phyloP scores from a whole-genome alignment of 2,888 invertebrate species.

The Scrobipalpa costella region DNA sequence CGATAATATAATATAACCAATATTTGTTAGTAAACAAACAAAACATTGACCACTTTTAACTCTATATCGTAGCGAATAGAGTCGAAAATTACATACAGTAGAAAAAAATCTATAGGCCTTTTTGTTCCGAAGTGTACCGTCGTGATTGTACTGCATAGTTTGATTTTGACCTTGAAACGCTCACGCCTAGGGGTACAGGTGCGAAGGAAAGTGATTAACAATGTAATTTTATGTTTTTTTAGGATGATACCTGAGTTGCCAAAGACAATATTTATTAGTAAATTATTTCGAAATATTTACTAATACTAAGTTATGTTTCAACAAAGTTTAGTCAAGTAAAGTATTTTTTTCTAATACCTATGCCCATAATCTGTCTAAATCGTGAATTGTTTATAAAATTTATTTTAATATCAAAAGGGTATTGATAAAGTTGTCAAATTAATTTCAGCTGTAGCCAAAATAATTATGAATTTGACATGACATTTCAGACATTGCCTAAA shows the following conservation, averaged over 20 bases:
- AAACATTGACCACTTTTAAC: background rate
- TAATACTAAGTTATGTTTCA: too few relatives aligned
- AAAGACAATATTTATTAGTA: too few relatives aligned
- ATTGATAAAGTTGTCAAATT: too few relatives aligned
- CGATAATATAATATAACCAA: conserved; percentile 33
- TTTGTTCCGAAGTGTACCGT: conserved; percentile 39
- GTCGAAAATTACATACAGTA: conserved; percentile 27
- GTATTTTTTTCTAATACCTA: too few relatives aligned
- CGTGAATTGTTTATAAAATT: too few relatives aligned
- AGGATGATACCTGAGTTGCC: conserved; percentile 4
- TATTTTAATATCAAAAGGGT: too few relatives aligned
- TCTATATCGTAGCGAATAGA: conserved; percentile 4
- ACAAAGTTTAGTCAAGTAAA: too few relatives aligned
- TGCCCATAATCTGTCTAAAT: too few relatives aligned
- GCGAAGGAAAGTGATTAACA: conserved; percentile 38
- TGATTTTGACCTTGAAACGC: conserved; percentile 64
- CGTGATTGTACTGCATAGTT: conserved; percentile 73
- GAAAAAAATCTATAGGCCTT: conserved; percentile 37
- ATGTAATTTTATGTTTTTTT: conserved; percentile 26
- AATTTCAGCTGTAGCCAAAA: too few relatives aligned
- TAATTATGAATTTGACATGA: too few relatives aligned
- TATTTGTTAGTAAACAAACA: conserved; percentile 10
- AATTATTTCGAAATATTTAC: too few relatives aligned
- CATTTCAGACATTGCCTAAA: too few relatives aligned
- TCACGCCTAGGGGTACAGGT: conserved; percentile 62